A percentile compares a stretch with the other conserved stretches of the same genome.
phyloP scores from a whole-genome alignment of 2,888 invertebrate species.

The Stenolophus ochropezus region DNA sequence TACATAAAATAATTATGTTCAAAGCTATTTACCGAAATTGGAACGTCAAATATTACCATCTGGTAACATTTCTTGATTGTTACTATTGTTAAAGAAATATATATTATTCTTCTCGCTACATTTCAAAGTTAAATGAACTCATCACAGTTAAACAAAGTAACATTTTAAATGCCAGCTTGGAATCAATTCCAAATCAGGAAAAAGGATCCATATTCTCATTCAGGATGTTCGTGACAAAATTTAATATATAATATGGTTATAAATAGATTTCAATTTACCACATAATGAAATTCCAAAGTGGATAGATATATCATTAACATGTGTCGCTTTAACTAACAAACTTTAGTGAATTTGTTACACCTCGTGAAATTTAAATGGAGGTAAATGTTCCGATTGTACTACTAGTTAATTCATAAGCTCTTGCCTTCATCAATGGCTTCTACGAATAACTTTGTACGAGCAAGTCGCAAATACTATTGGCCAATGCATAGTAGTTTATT shows the following conservation, averaged over 20 bases:
- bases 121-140: too few relatives aligned
- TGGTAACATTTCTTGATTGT: too few relatives aligned
- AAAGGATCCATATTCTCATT: constrained; percentile 3
- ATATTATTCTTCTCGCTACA: too few relatives aligned
- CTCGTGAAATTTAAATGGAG: not conserved
- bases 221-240: constrained; percentile 30
- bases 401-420: too few relatives aligned
- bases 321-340: not conserved
- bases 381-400: not conserved
- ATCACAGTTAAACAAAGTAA: not conserved
- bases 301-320: constrained; percentile 24
- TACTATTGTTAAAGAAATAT: too few relatives aligned
- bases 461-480: too few relatives aligned
- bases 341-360: not conserved
- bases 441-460: too few relatives aligned
- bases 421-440: too few relatives aligned
- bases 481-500: too few relatives aligned
- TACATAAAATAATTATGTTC: too few relatives aligned
- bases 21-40: too few relatives aligned
- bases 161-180: not conserved
- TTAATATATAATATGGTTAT: constrained; percentile 18
- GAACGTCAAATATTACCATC: too few relatives aligned
- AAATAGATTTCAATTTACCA: constrained; percentile 35
- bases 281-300: constrained; percentile 21
- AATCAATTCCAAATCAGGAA: not conserved